Base-by-base conservation (phyloP, 2,797 vertebrate species). In the Sphenodon punctatus region DNA sequence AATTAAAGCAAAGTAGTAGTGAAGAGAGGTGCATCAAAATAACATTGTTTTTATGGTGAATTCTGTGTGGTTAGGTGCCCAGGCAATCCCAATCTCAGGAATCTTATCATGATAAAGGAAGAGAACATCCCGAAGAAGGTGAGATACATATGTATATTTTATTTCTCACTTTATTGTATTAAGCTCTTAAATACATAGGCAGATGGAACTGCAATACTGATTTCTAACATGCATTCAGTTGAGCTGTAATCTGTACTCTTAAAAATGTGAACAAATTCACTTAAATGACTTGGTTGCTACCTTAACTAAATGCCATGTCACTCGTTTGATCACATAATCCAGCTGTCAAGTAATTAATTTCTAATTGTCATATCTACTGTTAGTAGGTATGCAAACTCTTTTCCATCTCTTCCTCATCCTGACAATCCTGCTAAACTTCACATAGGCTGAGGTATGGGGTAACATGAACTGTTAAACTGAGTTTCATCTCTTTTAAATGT, bases 101-200 rank as follows among this genome's bases (percentile, higher is more conserved):
- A 92, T 95, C 97, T 71, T 99, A 99, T 94, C 98, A 99, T 53
- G 98, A 99, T 95, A 99, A 99, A 95, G 96, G 97, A 97, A 97
- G 98, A 97, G 97, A 98, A 65, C 98, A 97, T 93, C 79, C 92
- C 0, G 98, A 99, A 36, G 98, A 99, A 85, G 98, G 98, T 99
- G 96, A 98, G 98, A 94, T 6, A 0, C 1, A 0, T 3, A 16
- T 53, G 20, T 22, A 23, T 22, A n/a, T 32, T 25, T 41, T 38
- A 42, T 43, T 78, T 58, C 74, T 5, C 7, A 16, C 67, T 19
- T n/a, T 67, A 32, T 15, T 39, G 27, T 25, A 49, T 64, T 22
- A 42, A 32, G 25, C 7, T 30, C 22, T 27, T 53, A n/a, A 22
- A 3, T 15, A 27, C 6, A 42, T 43, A 7, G n/a, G 6, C n/a